Evolutionary conservation across 1,140 invertebrate species (phyloP).

Genomic region (Drosophila chauvacae): DNA sequence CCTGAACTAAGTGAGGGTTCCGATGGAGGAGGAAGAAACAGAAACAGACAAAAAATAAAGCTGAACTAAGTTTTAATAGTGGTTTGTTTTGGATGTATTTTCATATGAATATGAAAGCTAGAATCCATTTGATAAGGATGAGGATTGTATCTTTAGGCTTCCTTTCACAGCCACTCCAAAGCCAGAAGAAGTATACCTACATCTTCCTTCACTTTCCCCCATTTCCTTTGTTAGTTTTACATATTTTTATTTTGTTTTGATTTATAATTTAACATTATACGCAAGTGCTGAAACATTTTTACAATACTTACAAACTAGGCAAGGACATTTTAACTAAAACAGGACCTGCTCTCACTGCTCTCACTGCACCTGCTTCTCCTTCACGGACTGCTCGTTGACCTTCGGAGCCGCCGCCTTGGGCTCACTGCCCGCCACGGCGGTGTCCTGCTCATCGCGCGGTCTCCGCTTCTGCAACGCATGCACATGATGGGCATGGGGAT

Average conservation of each 20-base stretch:
- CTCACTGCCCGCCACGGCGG: slow-evolving; percentile 68
- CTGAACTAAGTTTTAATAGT: background rate
- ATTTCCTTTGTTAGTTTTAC: slow-evolving; percentile 15
- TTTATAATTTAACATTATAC: slow-evolving; percentile 75
- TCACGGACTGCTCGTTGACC: slow-evolving; percentile 14
- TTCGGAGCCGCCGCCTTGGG: slow-evolving; percentile 58
- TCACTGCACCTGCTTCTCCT: slow-evolving; percentile 39
- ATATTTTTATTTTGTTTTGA: slow-evolving; percentile 42
- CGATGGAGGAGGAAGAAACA: background rate
- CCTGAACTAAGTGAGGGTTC: slow-evolving; percentile 53
- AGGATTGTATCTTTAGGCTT: background rate
- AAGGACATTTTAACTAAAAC: slow-evolving; percentile 77
- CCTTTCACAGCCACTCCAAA: background rate
- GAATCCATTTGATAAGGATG: background rate
- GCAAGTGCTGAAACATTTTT: slow-evolving; percentile 80
- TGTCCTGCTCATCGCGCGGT: slow-evolving; percentile 77
- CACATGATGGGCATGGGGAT: slow-evolving; percentile 33
- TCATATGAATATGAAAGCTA: background rate
- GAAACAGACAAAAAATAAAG: slow-evolving; percentile 8
- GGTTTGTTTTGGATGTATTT: background rate
- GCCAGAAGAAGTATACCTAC: background rate
- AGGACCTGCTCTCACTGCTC: slow-evolving; percentile 16
- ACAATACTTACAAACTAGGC: slow-evolving; percentile 79
- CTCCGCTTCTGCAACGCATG: slow-evolving; percentile 59
- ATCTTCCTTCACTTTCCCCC: background rate